A percentile compares a stretch with the other conserved stretches of the same genome.
These are phyloP conservation scores for Chrysolophus pictus DNA, from an alignment of 2,797 vertebrate species.

Conservation along the genomic window DNA sequence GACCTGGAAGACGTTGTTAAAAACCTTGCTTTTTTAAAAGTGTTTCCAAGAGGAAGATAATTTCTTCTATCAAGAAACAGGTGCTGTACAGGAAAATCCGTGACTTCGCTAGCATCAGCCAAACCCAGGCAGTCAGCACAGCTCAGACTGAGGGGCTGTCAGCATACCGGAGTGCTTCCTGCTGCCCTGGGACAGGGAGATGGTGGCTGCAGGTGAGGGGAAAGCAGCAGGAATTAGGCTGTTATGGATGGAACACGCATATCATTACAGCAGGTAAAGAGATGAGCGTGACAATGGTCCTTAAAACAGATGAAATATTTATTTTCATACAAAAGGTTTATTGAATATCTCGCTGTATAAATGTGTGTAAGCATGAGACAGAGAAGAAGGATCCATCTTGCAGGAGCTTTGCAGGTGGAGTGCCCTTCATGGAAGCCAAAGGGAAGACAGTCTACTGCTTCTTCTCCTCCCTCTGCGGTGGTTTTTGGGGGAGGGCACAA, in stretches of 20 bases:
- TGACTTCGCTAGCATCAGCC: background rate
- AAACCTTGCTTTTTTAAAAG: background rate
- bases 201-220: background rate
- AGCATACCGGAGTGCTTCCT: background rate
- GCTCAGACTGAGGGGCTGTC: background rate
- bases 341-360: background rate
- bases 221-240: background rate
- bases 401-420: background rate
- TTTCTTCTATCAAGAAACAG: conserved; percentile 19
- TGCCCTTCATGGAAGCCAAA: background rate
- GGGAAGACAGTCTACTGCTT: background rate
- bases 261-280: background rate
- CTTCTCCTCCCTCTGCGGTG: background rate
- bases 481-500: background rate
- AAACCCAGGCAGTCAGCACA: background rate
- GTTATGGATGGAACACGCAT: background rate
- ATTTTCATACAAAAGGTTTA: conserved; percentile 56
- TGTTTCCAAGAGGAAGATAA: background rate
- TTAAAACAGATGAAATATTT: conserved; percentile 31
- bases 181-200: background rate
- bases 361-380: background rate
- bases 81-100: conserved; percentile 31
- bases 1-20: background rate
- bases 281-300: background rate
- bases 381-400: background rate